Conservation (phyloP, 2,797 vertebrate species). For the Aldrovandia affinis region DNA sequence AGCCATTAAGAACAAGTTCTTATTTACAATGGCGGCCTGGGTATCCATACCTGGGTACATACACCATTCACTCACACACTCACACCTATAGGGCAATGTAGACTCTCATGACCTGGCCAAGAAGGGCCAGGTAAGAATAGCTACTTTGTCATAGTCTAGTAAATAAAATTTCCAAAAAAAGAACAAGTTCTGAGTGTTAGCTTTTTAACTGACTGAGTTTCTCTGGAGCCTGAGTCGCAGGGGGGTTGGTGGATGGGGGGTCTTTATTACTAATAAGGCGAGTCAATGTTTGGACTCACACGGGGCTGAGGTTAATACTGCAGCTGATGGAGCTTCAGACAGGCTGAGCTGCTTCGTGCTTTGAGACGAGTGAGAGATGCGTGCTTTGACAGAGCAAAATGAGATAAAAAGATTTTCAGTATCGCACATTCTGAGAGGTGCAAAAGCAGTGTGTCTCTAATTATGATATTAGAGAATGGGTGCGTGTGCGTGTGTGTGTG, state of each 20-base stretch:
- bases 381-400: not conserved
- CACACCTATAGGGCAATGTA: too few species aligned
- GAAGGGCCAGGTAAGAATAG: too few species aligned
- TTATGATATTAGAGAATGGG: not conserved
- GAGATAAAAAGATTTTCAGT: not conserved
- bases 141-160: too few species aligned
- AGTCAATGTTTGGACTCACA: conserved; percentile 50
- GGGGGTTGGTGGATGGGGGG: not conserved
- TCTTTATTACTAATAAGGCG: conserved; percentile 49
- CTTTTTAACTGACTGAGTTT: conserved; percentile 43
- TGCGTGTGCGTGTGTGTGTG: not conserved
- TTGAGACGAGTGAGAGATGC: not conserved
- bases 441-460: not conserved
- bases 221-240: conserved; percentile 37
- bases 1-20: too few species aligned
- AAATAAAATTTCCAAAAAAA: too few species aligned
- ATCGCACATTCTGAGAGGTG: not conserved
- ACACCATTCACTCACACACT: too few species aligned
- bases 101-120: too few species aligned
- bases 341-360: not conserved
- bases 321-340: conserved; percentile 16
- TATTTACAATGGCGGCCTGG: too few species aligned
- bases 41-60: too few species aligned
- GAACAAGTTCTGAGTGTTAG: too few species aligned
- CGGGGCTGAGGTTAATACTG: conserved; percentile 47